These are phyloP conservation scores for Drosophila melanogaster DNA, from an alignment of 1,140 invertebrate species.

Conservation along the genomic window Release_6_plus_ISO1_MT NC_004354.4:19750501-19751000, in stretches of 20 bases:
- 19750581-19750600: background rate
- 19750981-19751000: constrained; percentile 23
- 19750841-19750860: constrained; percentile 2
- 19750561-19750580: no score
- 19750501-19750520: no score
- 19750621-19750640: background rate
- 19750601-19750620: background rate
- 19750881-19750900: constrained; percentile 31
- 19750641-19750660: background rate
- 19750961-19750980: constrained; percentile 19
- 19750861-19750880: background rate
- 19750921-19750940: constrained; percentile 50
- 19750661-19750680: background rate
- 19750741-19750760: background rate
- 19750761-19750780: background rate
- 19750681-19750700: background rate
- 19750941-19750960: constrained; percentile 33
- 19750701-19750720: background rate
- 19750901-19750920: constrained; percentile 45
- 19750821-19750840: constrained; percentile 7
- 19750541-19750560: no score
- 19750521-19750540: no score
- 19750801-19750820: constrained; percentile 6
- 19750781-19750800: background rate
- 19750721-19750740: background rate